phyloP scores from a whole-genome alignment of 2,888 invertebrate genomes.

The Cantharis rustica region DNA sequence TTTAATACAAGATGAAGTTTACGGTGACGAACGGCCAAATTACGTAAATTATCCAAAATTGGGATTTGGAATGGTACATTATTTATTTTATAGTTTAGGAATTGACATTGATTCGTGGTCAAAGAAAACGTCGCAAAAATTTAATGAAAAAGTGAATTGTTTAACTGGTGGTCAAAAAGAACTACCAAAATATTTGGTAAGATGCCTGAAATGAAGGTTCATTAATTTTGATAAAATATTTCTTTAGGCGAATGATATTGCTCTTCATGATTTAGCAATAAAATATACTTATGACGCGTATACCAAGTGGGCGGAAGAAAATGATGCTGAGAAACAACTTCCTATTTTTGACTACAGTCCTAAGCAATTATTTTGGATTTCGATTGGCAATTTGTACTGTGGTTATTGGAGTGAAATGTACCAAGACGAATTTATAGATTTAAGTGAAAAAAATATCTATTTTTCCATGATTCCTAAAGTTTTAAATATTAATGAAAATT shows the following conservation, averaged over 20 bases:
- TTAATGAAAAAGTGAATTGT: not conserved
- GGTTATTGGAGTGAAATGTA: not conserved
- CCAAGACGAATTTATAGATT: not conserved
- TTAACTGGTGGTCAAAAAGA: not conserved
- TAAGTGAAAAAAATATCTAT: not conserved
- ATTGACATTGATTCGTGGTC: not conserved
- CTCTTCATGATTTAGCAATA: conserved; percentile 60
- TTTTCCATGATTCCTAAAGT: not conserved
- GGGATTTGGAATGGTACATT: not conserved
- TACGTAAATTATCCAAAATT: conserved; percentile 74
- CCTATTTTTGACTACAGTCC: not conserved
- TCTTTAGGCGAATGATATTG: not conserved
- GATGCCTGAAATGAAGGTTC: not conserved
- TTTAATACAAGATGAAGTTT: not conserved
- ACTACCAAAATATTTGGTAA: conserved; percentile 3
- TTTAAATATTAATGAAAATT: not conserved
- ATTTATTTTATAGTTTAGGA: not conserved
- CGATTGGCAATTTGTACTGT: conserved; percentile 7
- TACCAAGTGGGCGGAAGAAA: conserved; percentile 64
- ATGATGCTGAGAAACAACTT: not conserved
- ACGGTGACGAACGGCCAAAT: conserved; percentile 74
- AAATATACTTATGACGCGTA: conserved; percentile 86
- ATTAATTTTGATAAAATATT: not conserved
- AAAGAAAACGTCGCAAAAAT: not conserved
- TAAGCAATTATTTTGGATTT: conserved; percentile 20